Conservation (phyloP, 1,140 invertebrate species). For the Oryzaephilus surinamensis region DNA sequence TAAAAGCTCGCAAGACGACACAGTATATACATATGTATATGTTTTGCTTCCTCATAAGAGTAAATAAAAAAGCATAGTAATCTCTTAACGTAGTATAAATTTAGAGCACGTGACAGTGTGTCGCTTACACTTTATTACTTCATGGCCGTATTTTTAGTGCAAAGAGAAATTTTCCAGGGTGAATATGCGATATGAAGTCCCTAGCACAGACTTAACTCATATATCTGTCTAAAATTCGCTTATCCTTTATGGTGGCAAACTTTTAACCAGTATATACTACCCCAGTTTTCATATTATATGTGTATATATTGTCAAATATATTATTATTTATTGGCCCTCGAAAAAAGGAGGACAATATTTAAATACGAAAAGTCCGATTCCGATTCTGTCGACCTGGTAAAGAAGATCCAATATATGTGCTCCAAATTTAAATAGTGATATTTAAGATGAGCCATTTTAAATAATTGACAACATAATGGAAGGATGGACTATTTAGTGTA, state of each 20-base stretch:
- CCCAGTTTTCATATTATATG: no score
- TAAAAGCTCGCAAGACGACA: no score
- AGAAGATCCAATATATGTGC: no score
- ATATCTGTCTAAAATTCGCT: slow-evolving; percentile 20
- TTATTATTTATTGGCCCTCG: slow-evolving; percentile 18
- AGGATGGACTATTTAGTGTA: slow-evolving; percentile 6
- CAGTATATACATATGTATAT: no score
- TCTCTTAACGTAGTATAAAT: no score
- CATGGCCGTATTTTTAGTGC: slow-evolving; percentile 15
- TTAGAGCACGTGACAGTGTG: slow-evolving; percentile 15
- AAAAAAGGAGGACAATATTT: slow-evolving; percentile 6
- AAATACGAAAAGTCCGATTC: no score
- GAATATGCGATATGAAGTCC: slow-evolving; percentile 17
- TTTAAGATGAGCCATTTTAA: slow-evolving; percentile 7
- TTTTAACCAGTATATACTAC: slow-evolving; percentile 20
- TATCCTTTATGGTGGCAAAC: slow-evolving; percentile 17
- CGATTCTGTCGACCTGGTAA: no score
- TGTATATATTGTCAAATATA: slow-evolving; percentile 18
- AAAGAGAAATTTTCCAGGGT: slow-evolving; percentile 14
- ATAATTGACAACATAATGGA: slow-evolving; percentile 9
- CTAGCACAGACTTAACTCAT: slow-evolving; percentile 19
- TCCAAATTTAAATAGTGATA: no score
- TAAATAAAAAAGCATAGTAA: no score
- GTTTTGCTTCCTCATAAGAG: no score
- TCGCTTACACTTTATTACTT: slow-evolving; percentile 19